These are phyloP conservation scores for Hoplias malabaricus DNA, from an alignment of 2,113 vertebrate genomes.

Conservation along the genomic window DNA sequence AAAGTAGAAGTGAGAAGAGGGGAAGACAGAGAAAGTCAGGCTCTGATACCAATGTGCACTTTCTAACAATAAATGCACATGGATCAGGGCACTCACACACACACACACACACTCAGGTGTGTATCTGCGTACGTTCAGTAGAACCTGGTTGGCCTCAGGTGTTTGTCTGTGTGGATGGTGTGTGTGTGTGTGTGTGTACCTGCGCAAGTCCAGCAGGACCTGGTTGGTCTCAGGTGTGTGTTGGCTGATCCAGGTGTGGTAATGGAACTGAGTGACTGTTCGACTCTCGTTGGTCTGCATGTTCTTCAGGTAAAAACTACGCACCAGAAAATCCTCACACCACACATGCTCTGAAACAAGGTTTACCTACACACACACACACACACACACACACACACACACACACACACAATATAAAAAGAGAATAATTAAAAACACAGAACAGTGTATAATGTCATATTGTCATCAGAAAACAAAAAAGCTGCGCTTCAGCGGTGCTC, in stretches of 20 bases:
- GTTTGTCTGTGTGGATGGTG: too few species aligned
- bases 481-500: too few species aligned
- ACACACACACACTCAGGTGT: slow-evolving; percentile 57
- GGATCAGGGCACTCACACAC: neutral
- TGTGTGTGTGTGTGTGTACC: slow-evolving; percentile 72
- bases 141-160: slow-evolving; percentile 84
- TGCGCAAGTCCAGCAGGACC: slow-evolving; percentile 95
- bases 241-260: slow-evolving; percentile 92
- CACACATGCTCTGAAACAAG: slow-evolving; percentile 98
- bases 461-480: too few species aligned
- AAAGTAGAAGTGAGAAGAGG: slow-evolving; percentile 57
- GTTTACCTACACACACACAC: slow-evolving; percentile 80
- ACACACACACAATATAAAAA: neutral
- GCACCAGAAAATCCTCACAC: slow-evolving; percentile 97
- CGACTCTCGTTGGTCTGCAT: slow-evolving; percentile 91
- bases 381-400: neutral
- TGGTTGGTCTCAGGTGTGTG: slow-evolving; percentile 86
- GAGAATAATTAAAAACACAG: neutral
- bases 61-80: neutral
- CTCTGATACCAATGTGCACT: neutral
- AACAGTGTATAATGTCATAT: neutral
- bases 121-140: slow-evolving; percentile 98
- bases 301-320: slow-evolving; percentile 99
- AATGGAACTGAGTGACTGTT: slow-evolving; percentile 98
- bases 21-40: neutral